Base-by-base conservation (phyloP, 2,113 vertebrate genomes). In the Promerops cafer region DNA sequence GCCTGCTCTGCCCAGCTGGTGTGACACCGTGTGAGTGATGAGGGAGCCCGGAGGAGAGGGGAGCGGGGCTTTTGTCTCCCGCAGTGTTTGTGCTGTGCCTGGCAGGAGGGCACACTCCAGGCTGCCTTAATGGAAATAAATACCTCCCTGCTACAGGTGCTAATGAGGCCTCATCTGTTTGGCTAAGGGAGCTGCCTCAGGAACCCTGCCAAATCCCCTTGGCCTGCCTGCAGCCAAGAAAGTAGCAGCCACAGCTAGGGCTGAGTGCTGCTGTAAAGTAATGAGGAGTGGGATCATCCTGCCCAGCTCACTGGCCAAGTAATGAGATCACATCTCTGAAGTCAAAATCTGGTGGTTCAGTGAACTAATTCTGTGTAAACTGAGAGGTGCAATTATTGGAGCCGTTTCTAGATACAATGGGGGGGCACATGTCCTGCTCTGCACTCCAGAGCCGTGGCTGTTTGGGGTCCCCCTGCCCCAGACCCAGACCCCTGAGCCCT, bases 111-210 rank as follows among this genome's bases (percentile, higher is more conserved):
- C 83, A 52, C 66, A 6, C 53, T 77, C 59, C 45, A 0, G 8
- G 12, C 85, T 47, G 24, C 4, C 90, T 15, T 65, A 52, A 74
- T 94, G 90, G 87, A 50, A 83, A 89, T 60, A 65, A 94, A 89
- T 7, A 33, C 68, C 59, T 77, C 72, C 92, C 90, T 35, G 80
- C 2, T 56, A 6, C 87, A 91, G 95, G 92, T 89, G 87, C 84
- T 95, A 83, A 89, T 71, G 94, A 91, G 76, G 63, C 81, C 64
- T 52, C 83, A 15, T 80, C 45, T 63, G 27, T 26, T 33, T 44
- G 92, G 90, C 80, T 1, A 3, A 7, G 50, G 89, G 1, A 10
- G 60, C 82, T 90, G 89, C 91, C 3, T 15, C 83, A 39, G 89
- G 83, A 91, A 0, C 72, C 8, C 76, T 69, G 92, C 90, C 94